Conservation (phyloP, 2,888 invertebrate genomes). For the Trimorus sp. region DNA sequence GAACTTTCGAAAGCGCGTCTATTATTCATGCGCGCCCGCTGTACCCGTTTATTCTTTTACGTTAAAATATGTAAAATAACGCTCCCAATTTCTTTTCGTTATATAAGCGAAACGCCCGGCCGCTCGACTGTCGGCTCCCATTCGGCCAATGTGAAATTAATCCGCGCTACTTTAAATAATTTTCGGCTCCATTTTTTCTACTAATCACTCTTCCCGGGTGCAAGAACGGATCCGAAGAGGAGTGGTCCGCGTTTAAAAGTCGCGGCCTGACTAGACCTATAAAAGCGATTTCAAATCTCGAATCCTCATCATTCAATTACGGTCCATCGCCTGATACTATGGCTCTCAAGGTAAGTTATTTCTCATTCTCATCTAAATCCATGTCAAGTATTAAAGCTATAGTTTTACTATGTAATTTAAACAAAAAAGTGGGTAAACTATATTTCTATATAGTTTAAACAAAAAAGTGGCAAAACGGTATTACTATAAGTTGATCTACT, state of each 20-base stretch:
- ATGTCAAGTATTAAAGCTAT: not conserved
- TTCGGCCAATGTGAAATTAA: constrained; percentile 21
- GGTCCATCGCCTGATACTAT: constrained; percentile 40
- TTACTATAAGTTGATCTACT: too few species aligned
- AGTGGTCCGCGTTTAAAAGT: constrained; percentile 38
- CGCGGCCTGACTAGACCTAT: constrained; percentile 39
- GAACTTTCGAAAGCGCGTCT: constrained; percentile 10
- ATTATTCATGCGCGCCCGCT: not conserved
- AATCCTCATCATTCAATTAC: constrained; percentile 46
- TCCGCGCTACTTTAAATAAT: constrained; percentile 24
- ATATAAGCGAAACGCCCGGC: constrained; percentile 30
- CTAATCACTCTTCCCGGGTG: constrained; percentile 36
- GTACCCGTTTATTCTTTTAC: constrained; percentile 24
- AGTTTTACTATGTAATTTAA: too few species aligned
- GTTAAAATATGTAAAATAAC: constrained; percentile 34
- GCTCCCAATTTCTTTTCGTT: constrained; percentile 43
- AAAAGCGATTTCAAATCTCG: constrained; percentile 46
- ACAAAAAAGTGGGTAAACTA: too few species aligned
- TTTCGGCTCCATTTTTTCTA: constrained; percentile 32
- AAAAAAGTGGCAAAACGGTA: too few species aligned
- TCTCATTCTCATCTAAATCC: not conserved
- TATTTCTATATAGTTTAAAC: too few species aligned
- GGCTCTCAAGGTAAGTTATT: constrained; percentile 47
- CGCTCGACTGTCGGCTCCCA: too few species aligned
- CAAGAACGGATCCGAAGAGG: constrained; percentile 21